Evolutionary conservation across 2,888 invertebrate species (phyloP).

Genomic region (Drosophila paranaensis): DNA sequence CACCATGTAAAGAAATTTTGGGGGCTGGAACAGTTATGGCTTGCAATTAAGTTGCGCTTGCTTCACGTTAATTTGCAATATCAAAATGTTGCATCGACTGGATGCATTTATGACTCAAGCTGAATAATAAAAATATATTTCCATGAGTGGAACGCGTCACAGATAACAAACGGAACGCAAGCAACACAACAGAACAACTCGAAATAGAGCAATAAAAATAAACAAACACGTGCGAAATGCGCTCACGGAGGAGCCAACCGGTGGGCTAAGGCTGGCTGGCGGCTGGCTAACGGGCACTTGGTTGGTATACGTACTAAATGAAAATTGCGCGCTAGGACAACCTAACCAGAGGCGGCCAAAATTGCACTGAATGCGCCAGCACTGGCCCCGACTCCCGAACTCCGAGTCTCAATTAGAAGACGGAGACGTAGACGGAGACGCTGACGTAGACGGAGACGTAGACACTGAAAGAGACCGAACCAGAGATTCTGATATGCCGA

Average conservation of each 20-base stretch:
- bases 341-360: conserved; percentile 69
- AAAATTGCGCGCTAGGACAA: conserved; percentile 61
- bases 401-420: conserved; percentile 13
- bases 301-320: conserved; percentile 38
- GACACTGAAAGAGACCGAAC: conserved; percentile 29
- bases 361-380: conserved; percentile 61
- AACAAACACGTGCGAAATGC: conserved; percentile 44
- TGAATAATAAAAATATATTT: conserved; percentile 11
- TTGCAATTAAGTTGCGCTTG: background rate
- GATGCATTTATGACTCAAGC: conserved; percentile 31
- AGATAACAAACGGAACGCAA: conserved; percentile 33
- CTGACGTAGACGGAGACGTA: conserved; percentile 9
- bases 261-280: background rate
- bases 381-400: conserved; percentile 53
- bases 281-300: background rate
- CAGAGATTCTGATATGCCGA: conserved; percentile 45
- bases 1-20: conserved; percentile 43
- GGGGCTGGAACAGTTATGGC: background rate
- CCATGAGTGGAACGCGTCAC: conserved; percentile 16
- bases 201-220: conserved; percentile 26
- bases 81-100: conserved; percentile 4
- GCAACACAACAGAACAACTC: conserved; percentile 17
- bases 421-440: conserved; percentile 5
- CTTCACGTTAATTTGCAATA: conserved; percentile 6
- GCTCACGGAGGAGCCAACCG: conserved; percentile 2